Evolutionary conservation across 2,797 vertebrate genomes (phyloP).

Genomic region (Emys orbicularis): DNA sequence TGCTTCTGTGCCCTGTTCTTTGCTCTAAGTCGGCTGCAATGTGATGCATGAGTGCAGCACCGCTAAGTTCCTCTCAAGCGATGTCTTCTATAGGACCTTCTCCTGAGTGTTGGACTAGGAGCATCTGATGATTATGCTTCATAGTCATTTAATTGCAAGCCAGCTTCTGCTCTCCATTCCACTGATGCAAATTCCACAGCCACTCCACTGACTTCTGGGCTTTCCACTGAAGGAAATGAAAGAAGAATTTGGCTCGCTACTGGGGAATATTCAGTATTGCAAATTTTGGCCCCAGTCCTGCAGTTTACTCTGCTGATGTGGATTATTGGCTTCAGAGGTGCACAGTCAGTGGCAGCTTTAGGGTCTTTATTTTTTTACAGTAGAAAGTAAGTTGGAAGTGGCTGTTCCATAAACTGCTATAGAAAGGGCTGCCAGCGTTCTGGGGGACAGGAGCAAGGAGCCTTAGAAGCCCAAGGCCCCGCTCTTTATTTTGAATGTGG

Average conservation of each 20-base stretch:
- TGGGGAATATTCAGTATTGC: background rate
- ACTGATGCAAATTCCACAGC: background rate
- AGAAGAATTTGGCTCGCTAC: background rate
- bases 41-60: background rate
- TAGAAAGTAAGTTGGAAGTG: background rate
- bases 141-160: background rate
- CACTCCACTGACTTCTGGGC: background rate
- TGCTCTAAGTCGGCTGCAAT: background rate
- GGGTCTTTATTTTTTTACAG: background rate
- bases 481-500: background rate
- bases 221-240: background rate
- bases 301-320: background rate
- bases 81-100: background rate
- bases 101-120: background rate
- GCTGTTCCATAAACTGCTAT: background rate
- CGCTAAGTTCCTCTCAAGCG: background rate
- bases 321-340: background rate
- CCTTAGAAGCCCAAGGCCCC: background rate
- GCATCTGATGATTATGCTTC: no score
- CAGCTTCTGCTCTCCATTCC: background rate
- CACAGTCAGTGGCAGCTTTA: background rate
- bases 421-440: background rate
- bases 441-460: background rate
- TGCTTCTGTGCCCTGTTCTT: background rate
- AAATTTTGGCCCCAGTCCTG: background rate